Evolutionary conservation across 2,797 vertebrate species (phyloP).

Genomic region (Gallinago solitaria): DNA sequence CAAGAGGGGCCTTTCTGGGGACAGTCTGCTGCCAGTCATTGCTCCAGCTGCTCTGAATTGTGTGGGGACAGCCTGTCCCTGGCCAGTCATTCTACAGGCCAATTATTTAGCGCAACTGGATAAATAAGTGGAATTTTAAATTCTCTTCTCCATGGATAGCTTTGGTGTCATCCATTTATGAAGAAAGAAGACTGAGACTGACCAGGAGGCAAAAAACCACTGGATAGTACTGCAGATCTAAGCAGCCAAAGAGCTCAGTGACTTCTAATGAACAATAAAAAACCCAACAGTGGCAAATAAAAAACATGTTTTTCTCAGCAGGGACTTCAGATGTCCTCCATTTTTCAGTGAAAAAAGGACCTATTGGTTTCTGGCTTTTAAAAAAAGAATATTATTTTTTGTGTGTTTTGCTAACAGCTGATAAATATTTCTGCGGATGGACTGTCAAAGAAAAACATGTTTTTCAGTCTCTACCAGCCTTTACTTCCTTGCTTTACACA

Average conservation of each 20-base stretch:
- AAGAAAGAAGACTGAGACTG: not conserved
- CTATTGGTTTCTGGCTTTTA: slow-evolving; percentile 48
- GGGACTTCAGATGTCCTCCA: not conserved
- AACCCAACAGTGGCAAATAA: not conserved
- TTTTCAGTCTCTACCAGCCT: slow-evolving; percentile 82
- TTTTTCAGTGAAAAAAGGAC: slow-evolving; percentile 48
- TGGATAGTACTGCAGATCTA: not conserved
- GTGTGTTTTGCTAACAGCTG: slow-evolving; percentile 59
- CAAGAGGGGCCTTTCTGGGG: not conserved
- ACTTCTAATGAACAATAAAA: not conserved
- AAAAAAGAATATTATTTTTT: slow-evolving; percentile 42
- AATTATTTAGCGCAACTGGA: not conserved
- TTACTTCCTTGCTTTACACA: slow-evolving; percentile 82
- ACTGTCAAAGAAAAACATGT: slow-evolving; percentile 91
- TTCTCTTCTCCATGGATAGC: not conserved
- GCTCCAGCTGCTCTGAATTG: not conserved
- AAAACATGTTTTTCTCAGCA: not conserved
- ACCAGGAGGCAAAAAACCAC: not conserved
- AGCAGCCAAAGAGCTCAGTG: not conserved
- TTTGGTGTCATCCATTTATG: not conserved
- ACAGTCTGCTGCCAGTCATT: not conserved
- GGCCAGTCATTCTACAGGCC: not conserved
- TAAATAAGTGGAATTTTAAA: not conserved
- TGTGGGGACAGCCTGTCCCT: not conserved
- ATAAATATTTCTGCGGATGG: slow-evolving; percentile 81